Base-by-base conservation (phyloP, 2,113 vertebrate genomes). In the Dinomys branickii region DNA sequence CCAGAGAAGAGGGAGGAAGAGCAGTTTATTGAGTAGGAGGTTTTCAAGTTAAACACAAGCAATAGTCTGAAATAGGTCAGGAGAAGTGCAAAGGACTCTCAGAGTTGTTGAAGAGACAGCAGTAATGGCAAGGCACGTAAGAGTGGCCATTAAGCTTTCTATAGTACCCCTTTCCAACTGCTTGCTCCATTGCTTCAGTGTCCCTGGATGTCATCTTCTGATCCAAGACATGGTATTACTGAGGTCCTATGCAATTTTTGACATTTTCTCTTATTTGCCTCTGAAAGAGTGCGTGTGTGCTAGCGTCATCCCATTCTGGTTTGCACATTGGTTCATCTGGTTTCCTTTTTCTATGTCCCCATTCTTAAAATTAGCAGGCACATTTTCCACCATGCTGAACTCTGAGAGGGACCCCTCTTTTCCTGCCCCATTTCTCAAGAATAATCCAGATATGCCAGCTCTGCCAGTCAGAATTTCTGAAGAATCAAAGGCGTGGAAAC, bases 31-130 rank as follows among this genome's bases (percentile, higher is more conserved):
- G 69, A 97, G 47, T 0, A 33, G 97, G 56, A 84, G 56, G 81
- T 95, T 97, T 97, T 96, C 91, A 97, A 91, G 89, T 96, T 91
- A 94, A 97, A 94, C 44, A 94, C 24, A 78, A 69, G 95, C 81
- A 65, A 80, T 91, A 94, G 83, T 97, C 88, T 63, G 58, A 97
- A 96, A 78, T 58, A 97, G 59, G 85, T 97, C 81, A 96, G 77
- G 96, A 97, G 91, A 97, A 90, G 80, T 86, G 82, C 86, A 90
- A 94, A 97, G 83, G 67, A 94, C 82, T 94, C 91, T 93, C 84
- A 96, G 83, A 97, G 67, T 87, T 97, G 41, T 78, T 92, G 92
- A 78, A 94, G 41, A 97, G 75, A 59, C 30, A 91, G 75, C 71
- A 73, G 54, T 50, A n/a, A 88, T 81, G 94, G 63, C 63, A 96